Conservation (phyloP, 2,888 invertebrate species). For the Leptothorax acervorum region DNA sequence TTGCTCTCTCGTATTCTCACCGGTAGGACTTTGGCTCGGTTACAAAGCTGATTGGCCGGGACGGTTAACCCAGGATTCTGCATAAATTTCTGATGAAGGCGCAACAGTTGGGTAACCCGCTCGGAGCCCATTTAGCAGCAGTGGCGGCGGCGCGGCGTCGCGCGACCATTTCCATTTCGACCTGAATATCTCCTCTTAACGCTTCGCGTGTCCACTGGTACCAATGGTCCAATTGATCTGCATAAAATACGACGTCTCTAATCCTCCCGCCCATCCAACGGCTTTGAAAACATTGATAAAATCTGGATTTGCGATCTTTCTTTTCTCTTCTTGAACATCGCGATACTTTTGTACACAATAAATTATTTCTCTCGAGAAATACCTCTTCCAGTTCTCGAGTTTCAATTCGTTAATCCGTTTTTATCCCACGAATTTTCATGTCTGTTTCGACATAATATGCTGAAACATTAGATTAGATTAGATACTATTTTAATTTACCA, state of each 20-base stretch:
- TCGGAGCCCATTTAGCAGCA: slow-evolving; percentile 75
- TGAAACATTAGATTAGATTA: neutral
- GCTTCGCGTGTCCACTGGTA: slow-evolving; percentile 67
- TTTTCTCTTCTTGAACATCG: neutral
- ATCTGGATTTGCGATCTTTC: slow-evolving; percentile 20
- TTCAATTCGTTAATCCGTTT: neutral
- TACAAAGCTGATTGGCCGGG: slow-evolving; percentile 80
- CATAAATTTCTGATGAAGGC: slow-evolving; percentile 83
- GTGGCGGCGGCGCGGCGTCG: slow-evolving; percentile 64
- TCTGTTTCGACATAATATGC: neutral
- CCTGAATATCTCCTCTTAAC: slow-evolving; percentile 70
- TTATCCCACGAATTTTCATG: neutral
- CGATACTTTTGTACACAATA: neutral
- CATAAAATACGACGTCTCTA: slow-evolving; percentile 67
- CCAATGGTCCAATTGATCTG: slow-evolving; percentile 64
- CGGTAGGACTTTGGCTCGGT: slow-evolving; percentile 73
- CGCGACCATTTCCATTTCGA: slow-evolving; percentile 73
- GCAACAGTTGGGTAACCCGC: slow-evolving; percentile 82
- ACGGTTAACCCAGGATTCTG: slow-evolving; percentile 80
- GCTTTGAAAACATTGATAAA: slow-evolving; percentile 44
- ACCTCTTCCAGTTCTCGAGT: neutral
- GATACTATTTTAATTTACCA: neutral
- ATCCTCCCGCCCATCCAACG: slow-evolving; percentile 51
- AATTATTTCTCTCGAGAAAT: neutral
- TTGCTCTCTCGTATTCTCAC: slow-evolving; percentile 62